Evolutionary conservation across 2,113 vertebrate genomes (phyloP).

Genomic region (Ursus arctos): DNA sequence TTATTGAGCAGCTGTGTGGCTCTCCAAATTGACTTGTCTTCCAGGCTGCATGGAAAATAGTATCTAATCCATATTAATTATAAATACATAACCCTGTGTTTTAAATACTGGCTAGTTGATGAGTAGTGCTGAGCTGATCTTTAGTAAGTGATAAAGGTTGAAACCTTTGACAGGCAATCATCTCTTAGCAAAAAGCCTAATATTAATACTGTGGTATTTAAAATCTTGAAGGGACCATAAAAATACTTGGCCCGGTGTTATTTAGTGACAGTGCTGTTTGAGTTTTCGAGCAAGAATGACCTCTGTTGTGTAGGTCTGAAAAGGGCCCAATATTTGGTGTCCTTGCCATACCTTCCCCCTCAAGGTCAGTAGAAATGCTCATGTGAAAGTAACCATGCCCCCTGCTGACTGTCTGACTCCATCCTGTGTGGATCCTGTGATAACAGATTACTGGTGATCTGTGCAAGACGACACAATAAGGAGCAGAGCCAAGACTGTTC

Average conservation of each 20-base stretch:
- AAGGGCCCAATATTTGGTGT: not conserved
- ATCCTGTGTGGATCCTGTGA: too few species aligned
- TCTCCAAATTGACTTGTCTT: constrained; percentile 84
- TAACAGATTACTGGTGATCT: not conserved
- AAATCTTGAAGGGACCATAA: not conserved
- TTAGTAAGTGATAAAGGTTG: constrained; percentile 84
- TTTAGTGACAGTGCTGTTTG: not conserved
- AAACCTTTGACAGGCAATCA: constrained; percentile 46
- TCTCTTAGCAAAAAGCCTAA: constrained; percentile 42
- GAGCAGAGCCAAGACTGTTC: not conserved
- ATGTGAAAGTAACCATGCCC: not conserved
- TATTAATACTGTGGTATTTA: not conserved
- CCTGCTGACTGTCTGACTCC: not conserved
- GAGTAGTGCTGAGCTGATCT: constrained; percentile 79
- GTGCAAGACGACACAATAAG: not conserved
- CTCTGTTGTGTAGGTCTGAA: not conserved
- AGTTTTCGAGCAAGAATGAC: not conserved
- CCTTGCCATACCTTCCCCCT: not conserved
- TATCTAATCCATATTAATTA: constrained; percentile 90
- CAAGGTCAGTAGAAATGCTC: not conserved
- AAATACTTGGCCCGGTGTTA: not conserved
- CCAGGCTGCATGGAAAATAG: constrained; percentile 87
- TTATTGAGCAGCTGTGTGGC: constrained; percentile 86
- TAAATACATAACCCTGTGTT: constrained; percentile 85
- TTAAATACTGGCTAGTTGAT: constrained; percentile 84